Evolutionary conservation across 2,888 invertebrate species (phyloP).

Genomic region (Aquatica leii): DNA sequence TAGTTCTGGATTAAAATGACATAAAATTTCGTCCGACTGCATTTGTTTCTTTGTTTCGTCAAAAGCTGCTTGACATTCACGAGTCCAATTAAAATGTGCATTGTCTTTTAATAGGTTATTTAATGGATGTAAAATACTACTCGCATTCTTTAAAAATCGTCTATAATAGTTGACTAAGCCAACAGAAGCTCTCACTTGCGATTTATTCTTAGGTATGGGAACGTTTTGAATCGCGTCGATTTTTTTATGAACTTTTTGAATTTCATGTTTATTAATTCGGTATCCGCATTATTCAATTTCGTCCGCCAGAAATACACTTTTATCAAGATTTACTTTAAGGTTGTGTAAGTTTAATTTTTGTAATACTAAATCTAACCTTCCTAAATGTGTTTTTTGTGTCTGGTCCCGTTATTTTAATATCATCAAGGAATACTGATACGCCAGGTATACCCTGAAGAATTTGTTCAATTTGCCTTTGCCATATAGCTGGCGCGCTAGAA

Average conservation of each 20-base stretch:
- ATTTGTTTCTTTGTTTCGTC: background rate
- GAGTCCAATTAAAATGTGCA: constrained; percentile 6
- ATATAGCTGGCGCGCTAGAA: background rate
- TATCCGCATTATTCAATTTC: constrained; percentile 16
- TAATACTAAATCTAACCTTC: background rate
- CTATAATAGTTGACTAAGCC: background rate
- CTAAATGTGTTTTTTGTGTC: background rate
- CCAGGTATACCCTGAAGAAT: background rate
- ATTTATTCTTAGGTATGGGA: background rate
- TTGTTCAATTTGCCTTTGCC: constrained; percentile 9
- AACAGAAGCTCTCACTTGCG: background rate
- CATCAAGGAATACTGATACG: background rate
- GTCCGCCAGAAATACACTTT: constrained; percentile 8
- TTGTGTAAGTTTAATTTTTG: background rate
- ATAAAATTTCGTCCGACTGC: constrained; percentile 5
- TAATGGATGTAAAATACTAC: constrained; percentile 13
- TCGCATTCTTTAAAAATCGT: background rate
- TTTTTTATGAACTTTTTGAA: background rate
- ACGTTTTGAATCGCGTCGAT: background rate
- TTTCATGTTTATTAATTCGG: background rate
- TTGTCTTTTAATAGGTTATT: constrained; percentile 10
- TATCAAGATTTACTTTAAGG: background rate
- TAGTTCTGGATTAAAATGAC: too few relatives aligned
- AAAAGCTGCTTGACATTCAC: background rate
- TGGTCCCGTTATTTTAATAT: too few relatives aligned